Base-by-base conservation (phyloP, 2,888 invertebrate species). In the Agrenia bidenticulata region DNA sequence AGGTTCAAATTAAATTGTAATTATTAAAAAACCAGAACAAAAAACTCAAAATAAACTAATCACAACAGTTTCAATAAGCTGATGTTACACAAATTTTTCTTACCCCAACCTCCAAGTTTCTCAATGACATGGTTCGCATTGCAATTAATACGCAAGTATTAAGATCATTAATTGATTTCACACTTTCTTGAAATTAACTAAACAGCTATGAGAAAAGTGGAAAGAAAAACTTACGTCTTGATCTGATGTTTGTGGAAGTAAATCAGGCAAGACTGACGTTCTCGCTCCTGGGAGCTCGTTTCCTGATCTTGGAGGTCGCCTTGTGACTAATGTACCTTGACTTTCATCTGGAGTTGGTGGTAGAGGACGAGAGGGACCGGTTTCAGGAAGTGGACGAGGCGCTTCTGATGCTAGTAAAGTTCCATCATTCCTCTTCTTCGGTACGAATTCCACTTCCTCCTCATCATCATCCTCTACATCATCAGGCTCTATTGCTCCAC, bases 321-420 rank as follows among this genome's bases (percentile, higher is more conserved):
- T 69, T 57, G 70, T 74, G 72, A 75, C 75, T 69, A 75, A 72
- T 27, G 77, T 67, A 69, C 78, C 70, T 70, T 75, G 75, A 67
- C 72, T 74, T 64, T 95, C 94, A 80, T 94, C 94, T 45, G 95
- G 95, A 60, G 95, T 95, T 58, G 95, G 95, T 63, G 95, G 95
- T 78, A 95, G 84, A 60, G 95, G 95, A 76, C 94, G 86, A 80
- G 94, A 94, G 68, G 94, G 94, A 76, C 93, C 77, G 90, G 62
- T 89, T 88, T 64, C 72, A 23, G 73, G 74, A 49, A 97, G 88
- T 77, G 96, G 96, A 81, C 95, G 92, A 23, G 96, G 94, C 63
- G 96, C 95, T 83, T 97, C 96, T 78, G 95, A 95, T 70, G 96
- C 96, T 61, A 95, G 85, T 63, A 97, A 84, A 1, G 97, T 96